A percentile compares a stretch with the other conserved stretches of the same genome.
Evolutionary conservation across 1,140 invertebrate species (phyloP).

Genomic region (Drosophila repletoides): DNA sequence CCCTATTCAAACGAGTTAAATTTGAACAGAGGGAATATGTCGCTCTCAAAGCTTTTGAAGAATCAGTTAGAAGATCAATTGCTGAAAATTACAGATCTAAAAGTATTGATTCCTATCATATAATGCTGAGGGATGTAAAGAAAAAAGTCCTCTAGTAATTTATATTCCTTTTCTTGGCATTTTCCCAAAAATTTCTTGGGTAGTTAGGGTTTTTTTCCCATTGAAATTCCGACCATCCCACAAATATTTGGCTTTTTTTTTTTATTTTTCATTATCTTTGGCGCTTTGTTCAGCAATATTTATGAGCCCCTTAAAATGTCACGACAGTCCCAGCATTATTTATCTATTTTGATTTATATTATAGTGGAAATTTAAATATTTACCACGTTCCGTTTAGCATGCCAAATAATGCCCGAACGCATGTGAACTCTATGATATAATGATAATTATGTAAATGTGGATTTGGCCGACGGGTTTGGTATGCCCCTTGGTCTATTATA

Average conservation of each 20-base stretch:
- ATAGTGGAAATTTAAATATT: constrained; percentile 39
- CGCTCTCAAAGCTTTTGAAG: neutral
- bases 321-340: constrained; percentile 28
- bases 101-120: too few relatives aligned
- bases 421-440: constrained; percentile 58
- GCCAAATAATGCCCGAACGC: constrained; percentile 6
- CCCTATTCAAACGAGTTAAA: constrained; percentile 6
- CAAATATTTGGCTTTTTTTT: neutral
- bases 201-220: neutral
- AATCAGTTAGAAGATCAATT: neutral
- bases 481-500: constrained; percentile 36
- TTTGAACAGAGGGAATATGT: constrained; percentile 12
- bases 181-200: neutral
- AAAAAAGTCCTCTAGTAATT: too few relatives aligned
- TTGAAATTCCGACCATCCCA: neutral
- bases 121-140: too few relatives aligned
- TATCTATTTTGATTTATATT: constrained; percentile 50
- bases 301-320: constrained; percentile 40
- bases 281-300: constrained; percentile 46
- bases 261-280: constrained; percentile 7
- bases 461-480: constrained; percentile 6
- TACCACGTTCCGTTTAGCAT: constrained; percentile 27
- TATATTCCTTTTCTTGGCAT: too few relatives aligned
- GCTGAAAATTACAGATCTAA: too few relatives aligned
- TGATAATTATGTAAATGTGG: constrained; percentile 69